These are phyloP conservation scores for Odocoileus virginianus DNA, from an alignment of 2,113 vertebrate species.

Conservation along the genomic window DNA sequence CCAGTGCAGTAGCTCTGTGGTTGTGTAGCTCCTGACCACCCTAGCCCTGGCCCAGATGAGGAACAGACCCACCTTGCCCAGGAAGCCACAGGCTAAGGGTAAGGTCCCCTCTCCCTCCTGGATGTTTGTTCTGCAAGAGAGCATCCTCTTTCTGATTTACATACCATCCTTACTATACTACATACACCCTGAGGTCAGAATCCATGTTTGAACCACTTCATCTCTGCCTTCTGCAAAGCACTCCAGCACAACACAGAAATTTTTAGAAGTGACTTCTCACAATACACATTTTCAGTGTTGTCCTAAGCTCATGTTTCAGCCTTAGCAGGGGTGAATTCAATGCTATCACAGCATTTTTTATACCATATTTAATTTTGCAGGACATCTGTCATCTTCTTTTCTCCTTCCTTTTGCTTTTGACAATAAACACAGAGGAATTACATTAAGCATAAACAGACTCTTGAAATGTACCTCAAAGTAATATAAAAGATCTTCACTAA, in stretches of 20 bases:
- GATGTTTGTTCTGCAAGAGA: neutral
- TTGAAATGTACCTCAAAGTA: slow-evolving; percentile 43
- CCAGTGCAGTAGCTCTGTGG: neutral
- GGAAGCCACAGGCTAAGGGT: neutral
- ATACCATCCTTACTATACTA: neutral
- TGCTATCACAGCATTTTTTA: neutral
- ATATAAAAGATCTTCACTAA: slow-evolving; percentile 42
- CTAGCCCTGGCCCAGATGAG: neutral
- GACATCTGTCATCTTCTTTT: slow-evolving; percentile 39
- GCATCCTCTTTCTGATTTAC: neutral
- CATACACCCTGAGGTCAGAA: neutral
- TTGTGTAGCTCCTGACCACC: neutral
- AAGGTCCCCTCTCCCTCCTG: neutral
- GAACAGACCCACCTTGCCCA: neutral
- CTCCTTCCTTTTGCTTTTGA: neutral
- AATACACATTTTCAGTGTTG: neutral
- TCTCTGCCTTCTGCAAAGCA: neutral
- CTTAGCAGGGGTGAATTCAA: neutral
- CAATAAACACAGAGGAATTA: slow-evolving; percentile 29
- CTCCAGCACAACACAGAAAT: neutral
- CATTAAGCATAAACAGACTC: slow-evolving; percentile 33
- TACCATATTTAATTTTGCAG: neutral
- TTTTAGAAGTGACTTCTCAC: neutral
- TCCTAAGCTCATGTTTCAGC: neutral
- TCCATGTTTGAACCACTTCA: neutral